Evolutionary conservation across 2,888 invertebrate genomes (phyloP), one percentile per base, ranked within the genome.

Genomic region (Apodemia mormo): DNA sequence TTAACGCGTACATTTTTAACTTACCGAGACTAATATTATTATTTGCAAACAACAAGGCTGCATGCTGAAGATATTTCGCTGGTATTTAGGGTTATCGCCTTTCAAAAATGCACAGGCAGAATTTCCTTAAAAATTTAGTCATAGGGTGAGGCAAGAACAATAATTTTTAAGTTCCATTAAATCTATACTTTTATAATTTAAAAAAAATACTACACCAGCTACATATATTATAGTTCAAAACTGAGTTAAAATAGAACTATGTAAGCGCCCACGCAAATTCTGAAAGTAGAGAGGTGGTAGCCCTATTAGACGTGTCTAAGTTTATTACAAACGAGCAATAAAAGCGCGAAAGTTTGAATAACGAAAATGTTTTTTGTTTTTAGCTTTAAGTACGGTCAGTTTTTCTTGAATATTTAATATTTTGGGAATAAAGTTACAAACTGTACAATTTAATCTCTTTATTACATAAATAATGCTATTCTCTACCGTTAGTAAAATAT

Each of bases 1-100:
- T 89, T 87, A 81, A 86, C 85, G 86, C 81, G 83, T 85, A 79
- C 83, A 75, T 86, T 89, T 90, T 88, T 83, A 87, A 89, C 86
- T 91, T 88, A 76, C 84, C 83, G 82, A 86, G 82, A 85, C 84
- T 86, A 73, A 86, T 87, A 87, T 88, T 90, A 87, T 90, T 89
- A 87, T 89, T 89, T 88, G 83, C 82, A 82, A 90, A 89, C 88
- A 90, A 85, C 86, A 78, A 81, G 84, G 83, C 79, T 78, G 80
- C 76, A 77, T 78, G 80, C 81, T 82, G 82, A 84, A 81, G 82
- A 83, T 85, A 83, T 84, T 86, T 82, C 78, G 77, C 71, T 71
- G 3, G 49, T 49, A 14, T 49, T 5, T 49, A 49, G 49, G 49
- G 49, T 49, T 14, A 14, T 14, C 49, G 14, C 6, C 49, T 14